A percentile compares a stretch with the other conserved stretches of the same genome.
Conservation (phyloP, 2,797 vertebrate genomes). For the Menidia menidia region DNA sequence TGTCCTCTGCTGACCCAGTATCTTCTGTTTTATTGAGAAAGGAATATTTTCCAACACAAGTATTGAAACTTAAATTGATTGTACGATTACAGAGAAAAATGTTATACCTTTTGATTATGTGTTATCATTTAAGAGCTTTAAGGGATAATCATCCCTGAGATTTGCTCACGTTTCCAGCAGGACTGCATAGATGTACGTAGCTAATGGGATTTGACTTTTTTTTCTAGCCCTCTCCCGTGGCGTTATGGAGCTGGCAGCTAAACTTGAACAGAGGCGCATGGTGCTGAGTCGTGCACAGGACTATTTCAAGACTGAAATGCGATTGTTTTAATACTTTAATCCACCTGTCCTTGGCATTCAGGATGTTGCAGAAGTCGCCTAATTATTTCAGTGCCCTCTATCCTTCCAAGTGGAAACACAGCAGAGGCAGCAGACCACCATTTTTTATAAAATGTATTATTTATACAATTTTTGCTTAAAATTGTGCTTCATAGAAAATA, state of each 20-base stretch:
- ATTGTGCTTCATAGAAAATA: constrained; percentile 6
- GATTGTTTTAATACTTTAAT: constrained; percentile 91
- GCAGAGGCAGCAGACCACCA: constrained; percentile 35
- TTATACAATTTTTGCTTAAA: constrained; percentile 27
- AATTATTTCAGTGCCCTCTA: constrained; percentile 84
- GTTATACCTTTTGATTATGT: constrained; percentile 67
- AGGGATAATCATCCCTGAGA: constrained; percentile 80
- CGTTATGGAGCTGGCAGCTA: constrained; percentile 81
- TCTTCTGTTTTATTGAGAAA: constrained; percentile 54
- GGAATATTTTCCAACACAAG: constrained; percentile 46
- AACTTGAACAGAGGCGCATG: constrained; percentile 82
- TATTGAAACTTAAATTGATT: constrained; percentile 52
- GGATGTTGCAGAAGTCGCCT: constrained; percentile 84
- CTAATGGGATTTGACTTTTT: constrained; percentile 81
- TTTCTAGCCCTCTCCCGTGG: constrained; percentile 71
- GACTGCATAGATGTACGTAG: constrained; percentile 81
- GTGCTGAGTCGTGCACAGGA: constrained; percentile 83
- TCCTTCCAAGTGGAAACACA: constrained; percentile 65
- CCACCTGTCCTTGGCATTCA: constrained; percentile 88
- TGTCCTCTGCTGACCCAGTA: constrained; percentile 56
- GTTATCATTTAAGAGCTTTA: constrained; percentile 75
- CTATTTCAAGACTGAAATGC: constrained; percentile 90
- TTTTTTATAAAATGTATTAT: constrained; percentile 13
- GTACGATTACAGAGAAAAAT: constrained; percentile 63
- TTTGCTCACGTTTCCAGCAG: constrained; percentile 79